Base-by-base conservation (phyloP, 1,140 invertebrate genomes). In the Ephestia elutella region DNA sequence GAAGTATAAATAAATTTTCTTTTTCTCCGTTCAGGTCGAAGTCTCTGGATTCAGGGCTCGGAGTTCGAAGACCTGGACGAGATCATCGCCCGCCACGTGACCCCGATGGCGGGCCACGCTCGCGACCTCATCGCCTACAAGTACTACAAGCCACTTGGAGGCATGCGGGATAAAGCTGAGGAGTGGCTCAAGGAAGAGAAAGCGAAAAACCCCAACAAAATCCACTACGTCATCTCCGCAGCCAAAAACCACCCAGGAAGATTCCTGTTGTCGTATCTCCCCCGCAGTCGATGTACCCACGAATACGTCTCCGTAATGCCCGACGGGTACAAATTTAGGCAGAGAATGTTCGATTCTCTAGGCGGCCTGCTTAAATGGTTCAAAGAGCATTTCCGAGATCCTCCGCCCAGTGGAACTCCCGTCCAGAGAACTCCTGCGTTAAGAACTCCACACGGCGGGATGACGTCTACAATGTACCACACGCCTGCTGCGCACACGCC, bases 1-100 rank as follows among this genome's bases (percentile, higher is more conserved):
- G n/a, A n/a, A n/a, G n/a, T n/a, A n/a, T n/a, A n/a, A n/a, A n/a
- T n/a, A n/a, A n/a, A n/a, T n/a, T n/a, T n/a, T n/a, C n/a, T n/a
- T n/a, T n/a, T n/a, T n/a, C n/a, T 38, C 56, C 57, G 30, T 32
- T 9, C 59, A 89, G 89, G 89, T 70, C 86, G 87, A 58, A 94
- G 93, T 49, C 87, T 99, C 0, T 95, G 93, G 92, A 98, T 99
- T 64, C 94, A 93, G 11, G 93, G 91, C 57, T 95, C 96, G 74
- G 96, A 98, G 74, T 99, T 98, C 89, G 98, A 99, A 90, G 98
- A 99, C 89, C 87, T 99, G 13, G 98, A 99, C 89, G 98, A 99
- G 94, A 99, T 99, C 50, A 96, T 99, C 35, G 98, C 98, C 0
- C 92, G 98, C 10, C 93, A 98, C 85, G 94, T 99, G 5, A 97